Percentiles rank a stretch among this genome's conserved stretches.
Conservation (phyloP, 2,797 vertebrate genomes). For the Peromyscus aztecus region DNA sequence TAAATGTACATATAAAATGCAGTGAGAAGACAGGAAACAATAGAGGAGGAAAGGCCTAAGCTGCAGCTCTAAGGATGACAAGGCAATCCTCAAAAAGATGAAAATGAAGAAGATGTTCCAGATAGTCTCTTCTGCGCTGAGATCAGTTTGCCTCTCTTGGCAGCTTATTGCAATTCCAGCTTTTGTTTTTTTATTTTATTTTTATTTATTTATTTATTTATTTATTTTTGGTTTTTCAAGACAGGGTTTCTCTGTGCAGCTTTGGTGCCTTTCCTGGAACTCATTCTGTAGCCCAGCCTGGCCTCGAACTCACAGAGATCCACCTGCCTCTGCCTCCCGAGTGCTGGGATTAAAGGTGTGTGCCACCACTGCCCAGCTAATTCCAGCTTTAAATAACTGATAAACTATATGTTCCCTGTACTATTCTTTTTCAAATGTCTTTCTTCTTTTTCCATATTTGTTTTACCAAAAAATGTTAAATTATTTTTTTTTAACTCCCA, state of each 20-base stretch:
- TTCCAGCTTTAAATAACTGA: constrained; percentile 17
- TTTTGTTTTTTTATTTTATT: not conserved
- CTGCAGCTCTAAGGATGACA: not conserved
- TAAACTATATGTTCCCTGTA: not conserved
- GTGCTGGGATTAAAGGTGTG: too few relatives aligned
- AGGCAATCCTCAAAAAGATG: not conserved
- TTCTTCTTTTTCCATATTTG: constrained; percentile 18
- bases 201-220: too few relatives aligned
- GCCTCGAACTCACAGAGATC: too few relatives aligned
- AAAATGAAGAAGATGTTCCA: not conserved
- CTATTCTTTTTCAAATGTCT: not conserved
- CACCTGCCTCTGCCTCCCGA: too few relatives aligned
- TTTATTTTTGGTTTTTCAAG: too few relatives aligned
- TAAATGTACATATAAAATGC: not conserved
- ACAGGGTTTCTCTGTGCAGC: too few relatives aligned
- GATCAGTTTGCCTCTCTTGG: not conserved
- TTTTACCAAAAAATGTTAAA: constrained; percentile 30
- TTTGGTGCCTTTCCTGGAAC: too few relatives aligned
- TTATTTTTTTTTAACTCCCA: constrained; percentile 43
- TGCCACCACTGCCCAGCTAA: not conserved
- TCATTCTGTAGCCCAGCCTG: too few relatives aligned
- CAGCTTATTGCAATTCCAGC: not conserved
- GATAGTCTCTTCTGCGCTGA: not conserved
- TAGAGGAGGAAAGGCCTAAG: not conserved
- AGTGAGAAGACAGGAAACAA: constrained; percentile 12